Percentiles rank a stretch among this genome's conserved stretches.
Conservation (phyloP, 2,113 vertebrate species). For the Rhinichthys klamathensis region DNA sequence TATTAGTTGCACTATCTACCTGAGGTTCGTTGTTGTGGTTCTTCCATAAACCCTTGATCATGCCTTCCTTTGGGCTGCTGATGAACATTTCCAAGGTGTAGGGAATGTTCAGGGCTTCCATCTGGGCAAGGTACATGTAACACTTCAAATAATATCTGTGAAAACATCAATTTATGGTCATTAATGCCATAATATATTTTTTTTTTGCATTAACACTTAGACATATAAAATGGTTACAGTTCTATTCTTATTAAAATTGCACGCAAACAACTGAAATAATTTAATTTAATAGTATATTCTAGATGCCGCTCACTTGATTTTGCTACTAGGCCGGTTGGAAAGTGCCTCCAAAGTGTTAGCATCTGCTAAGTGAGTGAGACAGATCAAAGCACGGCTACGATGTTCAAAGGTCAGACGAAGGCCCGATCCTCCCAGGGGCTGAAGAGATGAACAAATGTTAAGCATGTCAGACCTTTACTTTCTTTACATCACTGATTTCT, state of each 20-base stretch:
- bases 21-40: constrained; percentile 93
- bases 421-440: constrained; percentile 80
- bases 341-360: constrained; percentile 80
- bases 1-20: constrained; percentile 46
- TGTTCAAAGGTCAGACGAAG: constrained; percentile 87
- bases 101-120: constrained; percentile 92
- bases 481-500: too few species aligned
- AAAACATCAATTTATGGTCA: background rate
- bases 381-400: constrained; percentile 85
- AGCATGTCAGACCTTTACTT: background rate
- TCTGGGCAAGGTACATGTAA: constrained; percentile 86
- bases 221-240: background rate
- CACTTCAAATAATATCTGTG: constrained; percentile 87
- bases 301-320: constrained; percentile 82
- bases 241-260: background rate
- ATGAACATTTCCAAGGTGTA: constrained; percentile 90
- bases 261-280: background rate
- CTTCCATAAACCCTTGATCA: constrained; percentile 97
- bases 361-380: constrained; percentile 85
- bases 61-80: constrained; percentile 91
- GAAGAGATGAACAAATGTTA: constrained; percentile 1
- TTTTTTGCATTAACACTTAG: background rate
- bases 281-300: background rate
- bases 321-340: constrained; percentile 81
- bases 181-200: too few species aligned